Base-by-base conservation (phyloP, 2,888 invertebrate species). In the Mactromeris polynyma region DNA sequence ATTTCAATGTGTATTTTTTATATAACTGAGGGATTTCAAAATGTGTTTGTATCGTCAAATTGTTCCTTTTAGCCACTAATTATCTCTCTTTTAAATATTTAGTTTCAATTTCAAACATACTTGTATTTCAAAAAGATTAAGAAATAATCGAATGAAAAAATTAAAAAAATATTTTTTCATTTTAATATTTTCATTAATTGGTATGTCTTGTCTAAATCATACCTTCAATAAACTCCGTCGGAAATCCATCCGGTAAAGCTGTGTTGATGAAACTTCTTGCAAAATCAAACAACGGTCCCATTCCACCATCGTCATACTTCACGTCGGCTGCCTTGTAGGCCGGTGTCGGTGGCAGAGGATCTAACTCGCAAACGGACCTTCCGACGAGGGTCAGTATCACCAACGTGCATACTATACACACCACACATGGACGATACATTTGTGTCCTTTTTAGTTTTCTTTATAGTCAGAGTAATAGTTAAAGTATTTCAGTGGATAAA, bases 181-280 rank as follows among this genome's bases (percentile, higher is more conserved):
- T 40, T 40, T 40, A 40, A 7, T 40, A 40, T 40, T 40, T 40
- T 40, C 4, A 7, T 40, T 11, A 40, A 40, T 11, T 40, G 6
- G 40, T 40, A n/a, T n/a, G n/a, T n/a, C n/a, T n/a, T n/a, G 46
- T 46, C 46, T 11, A 2, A 38, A 54, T 19, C 82, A 69, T 89
- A 93, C 93, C 89, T 83, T 91, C 64, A 4, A 93, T 83, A 36
- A 90, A 89, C 3, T 90, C 88, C 14, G 81, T 58, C 31, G 90
- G 88, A 36, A 91, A 90, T 46, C 88, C 90, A 26, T 88, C 90
- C 3, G 93, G 91, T 46, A 93, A 84, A 2, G 89, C 87, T 6
- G 89, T 85, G 51, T 92, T 91, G 21, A 93, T 90, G 40, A 93
- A 93, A 51, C 92, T 92, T 40, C 93, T 81, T 26, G 93, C 92